Evolutionary conservation across 1,140 invertebrate genomes (phyloP), one percentile per base, ranked within the genome.

Genomic region (Brachionus calyciflorus): DNA sequence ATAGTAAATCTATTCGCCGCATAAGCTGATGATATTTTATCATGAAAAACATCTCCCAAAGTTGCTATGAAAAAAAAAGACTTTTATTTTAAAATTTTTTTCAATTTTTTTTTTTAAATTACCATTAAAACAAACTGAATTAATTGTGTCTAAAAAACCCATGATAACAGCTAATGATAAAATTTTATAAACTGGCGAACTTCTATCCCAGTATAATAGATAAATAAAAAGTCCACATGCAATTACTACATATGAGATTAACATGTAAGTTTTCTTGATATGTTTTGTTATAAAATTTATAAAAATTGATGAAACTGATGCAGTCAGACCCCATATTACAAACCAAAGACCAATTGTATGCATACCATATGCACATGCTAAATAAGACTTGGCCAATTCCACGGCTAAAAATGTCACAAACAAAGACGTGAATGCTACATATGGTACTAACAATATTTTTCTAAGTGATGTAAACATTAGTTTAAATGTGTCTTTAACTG

Each of bases 301-400:
- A 3, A 57, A 6, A 7, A 21, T 12, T 14, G 24, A 57, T 2
- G 14, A 9, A 14, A 57, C 10, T 33, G 53, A 57, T 3, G 53
- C 6, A 9, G 24, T 6, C 4, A 57, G 5, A 28, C 53, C 53
- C 53, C 53, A 57, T 3, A 57, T 3, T 9, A 28, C 10, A 57
- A 57, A 57, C 53, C 53, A 57, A 3, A 12, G 19, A 14, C 24
- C 24, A 28, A 57, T 33, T 28, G 12, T 6, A 6, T 9, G 3
- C 12, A 57, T 33, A 28, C 53, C 53, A 57, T 28, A 28, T 6
- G 53, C 53, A 57, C 53, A 57, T 57, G 53, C 53, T 5, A 57
- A 9, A n/a, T 57, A 57, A 7, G 24, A 57, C n/a, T 57, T 57
- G n/a, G 53, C 6, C 10, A 57, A n/a, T 12, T 57, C 53, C 6